Base-by-base conservation (phyloP, 2,888 invertebrate genomes). In the Augiades crinisus region DNA sequence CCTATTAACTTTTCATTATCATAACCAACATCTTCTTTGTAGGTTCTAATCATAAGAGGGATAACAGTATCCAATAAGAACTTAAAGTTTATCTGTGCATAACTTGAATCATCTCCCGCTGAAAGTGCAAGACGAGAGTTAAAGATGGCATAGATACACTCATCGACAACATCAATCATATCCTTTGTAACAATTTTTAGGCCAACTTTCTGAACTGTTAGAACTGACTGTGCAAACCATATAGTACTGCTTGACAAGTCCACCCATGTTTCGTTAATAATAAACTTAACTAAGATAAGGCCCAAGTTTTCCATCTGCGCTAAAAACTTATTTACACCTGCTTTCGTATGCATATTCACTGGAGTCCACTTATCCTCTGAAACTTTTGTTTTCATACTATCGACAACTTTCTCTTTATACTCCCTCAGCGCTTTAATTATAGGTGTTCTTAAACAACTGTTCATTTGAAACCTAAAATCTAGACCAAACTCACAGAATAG, bases 401-500 rank as follows among this genome's bases (percentile, higher is more conserved):
- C 97, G 12, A 95, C 90, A 61, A 95, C 91, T 74, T 96, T 96
- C 60, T 96, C 95, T 62, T 94, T 93, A 38, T 95, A 93, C 64
- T 96, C 96, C 62, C 91, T 91, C 54, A 98, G 85, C 14, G 95
- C 93, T 79, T 93, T 93, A 34, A 92, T 93, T 43, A 97, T 88
- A 0, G 96, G 95, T 7, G 92, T 91, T 57, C 96, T 91, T 54
- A 99, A 85, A 57, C 96, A 92, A 16, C 96, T 95, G 72, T 98
- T 96, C 64, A 99, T 91, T 74, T 97, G 96, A 79, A 98, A 99
- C 59, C 95, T 94, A 53, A 99, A 90, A 86, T 99, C 99, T 65
- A 99, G 91, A 1, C 99, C 99, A 64, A 92, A 88, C 67, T 93
- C 89, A 70, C 91, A 93, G 70, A 91, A 83, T 63, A 88, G 67